Base-by-base conservation (phyloP, 2,113 vertebrate genomes). In the Suricata suricatta region DNA sequence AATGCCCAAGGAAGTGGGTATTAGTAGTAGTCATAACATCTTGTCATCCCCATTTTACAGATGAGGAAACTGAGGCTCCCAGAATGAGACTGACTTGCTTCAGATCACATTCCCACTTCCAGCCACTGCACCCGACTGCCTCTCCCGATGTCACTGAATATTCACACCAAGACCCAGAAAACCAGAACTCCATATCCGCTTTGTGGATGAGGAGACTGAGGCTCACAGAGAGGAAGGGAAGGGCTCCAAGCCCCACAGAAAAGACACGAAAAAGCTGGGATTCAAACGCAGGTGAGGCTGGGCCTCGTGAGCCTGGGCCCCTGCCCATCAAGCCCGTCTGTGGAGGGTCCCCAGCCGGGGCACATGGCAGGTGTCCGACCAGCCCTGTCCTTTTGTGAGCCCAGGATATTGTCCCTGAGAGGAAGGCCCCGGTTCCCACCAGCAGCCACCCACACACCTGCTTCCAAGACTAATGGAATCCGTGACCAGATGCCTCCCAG, bases 391-490 rank as follows among this genome's bases (percentile, higher is more conserved):
- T 72, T 83, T 44, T 38, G 87, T 64, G 83, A 72, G 84, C 9
- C 60, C 52, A 31, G 63, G 33, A 85, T 66, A 82, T n/a, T 95
- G 94, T 88, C 76, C 77, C 35, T 25, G 3, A 94, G 13, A 97
- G 96, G 95, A 96, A 96, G 44, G 47, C 84, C 95, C 92, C 19
- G 83, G 96, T 93, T 96, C 97, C 92, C 97, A 96, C 41, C 25
- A 1, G 13, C 0, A 29, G 41, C 79, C 88, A 89, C 90, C 94
- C 91, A 79, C 72, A 88, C 1, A 17, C 63, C 41, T 8, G 21
- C 63, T n/a, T 66, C 82, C 68, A 35, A 33, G 93, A 35, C 71
- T 23, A 47, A 82, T 7, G 41, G 91, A 54, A 57, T 14, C 72
- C 9, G 1, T 5, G 35, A 25, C 31, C 72, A 88, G 50, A 60